Percentiles rank a stretch among this genome's conserved stretches.
Evolutionary conservation across 2,888 invertebrate species (phyloP).

Genomic region (Acrobasis consociella): DNA sequence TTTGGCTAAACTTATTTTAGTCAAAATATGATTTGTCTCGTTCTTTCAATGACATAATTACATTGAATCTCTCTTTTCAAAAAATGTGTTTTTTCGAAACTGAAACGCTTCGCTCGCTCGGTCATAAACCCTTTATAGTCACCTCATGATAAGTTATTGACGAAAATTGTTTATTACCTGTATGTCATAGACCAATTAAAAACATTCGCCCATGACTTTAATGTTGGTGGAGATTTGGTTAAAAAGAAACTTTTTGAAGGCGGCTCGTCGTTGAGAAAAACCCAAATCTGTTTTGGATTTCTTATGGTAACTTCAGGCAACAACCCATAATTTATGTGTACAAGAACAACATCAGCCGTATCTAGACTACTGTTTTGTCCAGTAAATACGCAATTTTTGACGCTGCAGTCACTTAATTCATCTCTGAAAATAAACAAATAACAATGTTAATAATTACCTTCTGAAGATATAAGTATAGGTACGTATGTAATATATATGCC

Average conservation of each 20-base stretch:
- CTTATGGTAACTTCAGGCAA: slow-evolving; percentile 47
- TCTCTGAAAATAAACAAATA: slow-evolving; percentile 45
- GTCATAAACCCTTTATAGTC: no score
- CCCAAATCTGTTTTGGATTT: slow-evolving; percentile 83
- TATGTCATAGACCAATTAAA: slow-evolving; percentile 89
- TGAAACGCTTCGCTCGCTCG: no score
- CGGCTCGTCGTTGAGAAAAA: slow-evolving; percentile 87
- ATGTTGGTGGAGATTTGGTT: slow-evolving; percentile 50
- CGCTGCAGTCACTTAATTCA: slow-evolving; percentile 83
- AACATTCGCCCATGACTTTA: slow-evolving; percentile 76
- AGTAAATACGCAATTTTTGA: slow-evolving; percentile 84
- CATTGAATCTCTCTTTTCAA: no score
- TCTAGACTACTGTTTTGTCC: slow-evolving; percentile 72
- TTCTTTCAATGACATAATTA: no score
- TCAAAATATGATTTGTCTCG: no score
- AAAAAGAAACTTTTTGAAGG: slow-evolving; percentile 82
- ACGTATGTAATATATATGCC: no score
- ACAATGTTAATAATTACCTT: background rate
- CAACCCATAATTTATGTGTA: slow-evolving; percentile 75
- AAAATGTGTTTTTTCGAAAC: no score
- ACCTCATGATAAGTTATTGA: no score
- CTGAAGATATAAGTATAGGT: no score
- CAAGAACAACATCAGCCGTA: slow-evolving; percentile 84
- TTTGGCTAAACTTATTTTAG: no score
- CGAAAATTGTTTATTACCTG: slow-evolving; percentile 58